A percentile compares a stretch with the other conserved stretches of the same genome.
Evolutionary conservation across 1,140 invertebrate genomes (phyloP).

Genomic region (Pantala flavescens): DNA sequence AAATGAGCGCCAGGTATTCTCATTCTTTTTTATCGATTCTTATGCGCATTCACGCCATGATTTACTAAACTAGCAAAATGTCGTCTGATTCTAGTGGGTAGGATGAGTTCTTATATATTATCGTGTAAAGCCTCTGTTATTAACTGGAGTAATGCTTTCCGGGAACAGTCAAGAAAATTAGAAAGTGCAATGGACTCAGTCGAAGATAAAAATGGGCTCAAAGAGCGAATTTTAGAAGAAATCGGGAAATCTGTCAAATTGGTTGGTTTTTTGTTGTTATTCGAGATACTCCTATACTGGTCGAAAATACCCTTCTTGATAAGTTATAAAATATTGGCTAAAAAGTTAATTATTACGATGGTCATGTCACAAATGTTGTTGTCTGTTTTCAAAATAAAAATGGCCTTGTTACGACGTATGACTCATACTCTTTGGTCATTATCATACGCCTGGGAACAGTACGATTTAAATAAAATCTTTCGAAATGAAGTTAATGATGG

Average conservation of each 20-base stretch:
- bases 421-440: slow-evolving; percentile 12
- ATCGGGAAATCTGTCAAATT: slow-evolving; percentile 39
- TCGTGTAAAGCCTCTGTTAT: background rate
- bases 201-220: slow-evolving; percentile 38
- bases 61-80: background rate
- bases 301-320: too few relatives aligned
- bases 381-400: too few relatives aligned
- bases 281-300: too few relatives aligned
- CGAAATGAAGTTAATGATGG: too few relatives aligned
- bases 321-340: too few relatives aligned
- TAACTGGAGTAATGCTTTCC: background rate
- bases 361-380: too few relatives aligned
- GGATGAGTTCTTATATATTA: background rate
- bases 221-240: slow-evolving; percentile 36
- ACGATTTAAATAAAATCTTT: too few relatives aligned
- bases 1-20: background rate
- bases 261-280: slow-evolving; percentile 28
- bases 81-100: background rate
- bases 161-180: background rate
- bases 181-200: slow-evolving; percentile 31
- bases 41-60: background rate
- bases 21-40: background rate
- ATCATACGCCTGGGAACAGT: background rate
- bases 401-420: background rate
- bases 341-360: too few relatives aligned